phyloP scores from a whole-genome alignment of 2,113 vertebrate genomes.

The Donacobius atricapilla region DNA sequence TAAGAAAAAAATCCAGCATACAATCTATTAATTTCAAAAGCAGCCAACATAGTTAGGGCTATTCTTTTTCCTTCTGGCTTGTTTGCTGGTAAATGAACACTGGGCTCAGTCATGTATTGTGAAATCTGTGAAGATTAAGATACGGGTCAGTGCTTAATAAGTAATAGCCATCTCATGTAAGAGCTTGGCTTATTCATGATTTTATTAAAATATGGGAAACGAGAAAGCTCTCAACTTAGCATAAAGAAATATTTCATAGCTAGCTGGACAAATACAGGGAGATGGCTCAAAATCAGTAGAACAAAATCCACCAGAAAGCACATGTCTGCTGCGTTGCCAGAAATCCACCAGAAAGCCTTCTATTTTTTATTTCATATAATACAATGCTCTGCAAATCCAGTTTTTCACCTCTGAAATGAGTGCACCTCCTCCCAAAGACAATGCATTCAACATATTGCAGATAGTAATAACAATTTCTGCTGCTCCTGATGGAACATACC shows the following conservation, averaged over 20 bases:
- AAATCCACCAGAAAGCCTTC: neutral
- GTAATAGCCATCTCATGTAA: neutral
- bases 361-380: neutral
- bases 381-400: neutral
- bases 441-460: neutral
- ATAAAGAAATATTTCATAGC: neutral
- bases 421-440: neutral
- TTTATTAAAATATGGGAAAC: neutral
- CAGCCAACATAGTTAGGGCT: neutral
- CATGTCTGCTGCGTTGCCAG: neutral
- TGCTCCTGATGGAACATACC: neutral
- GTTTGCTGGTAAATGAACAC: neutral
- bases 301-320: neutral
- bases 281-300: neutral
- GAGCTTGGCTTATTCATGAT: neutral
- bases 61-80: neutral
- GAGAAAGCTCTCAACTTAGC: neutral
- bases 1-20: neutral
- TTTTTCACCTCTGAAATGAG: neutral
- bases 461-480: neutral
- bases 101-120: neutral
- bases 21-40: neutral
- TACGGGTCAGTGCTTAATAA: neutral
- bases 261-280: neutral
- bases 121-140: neutral